Base-by-base conservation (phyloP, 2,888 invertebrate species). In the Campoplex nolae region DNA sequence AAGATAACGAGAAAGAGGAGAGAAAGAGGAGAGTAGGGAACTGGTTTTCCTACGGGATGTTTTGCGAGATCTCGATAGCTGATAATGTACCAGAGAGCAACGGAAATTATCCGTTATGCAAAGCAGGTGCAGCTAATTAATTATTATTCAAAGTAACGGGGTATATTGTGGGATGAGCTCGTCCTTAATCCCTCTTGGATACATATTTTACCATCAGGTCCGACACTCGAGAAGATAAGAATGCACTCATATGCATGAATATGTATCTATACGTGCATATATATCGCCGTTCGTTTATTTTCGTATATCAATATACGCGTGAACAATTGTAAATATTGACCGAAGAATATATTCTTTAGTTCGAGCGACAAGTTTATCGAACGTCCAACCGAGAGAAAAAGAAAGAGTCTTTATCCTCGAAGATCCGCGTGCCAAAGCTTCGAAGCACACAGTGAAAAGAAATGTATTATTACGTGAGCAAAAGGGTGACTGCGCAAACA, bases 61-160 rank as follows among this genome's bases (percentile, higher is more conserved):
- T 84, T 81, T 38, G 81, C 77, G 74, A 87, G 84, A 88, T 83
- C 85, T 65, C 87, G 85, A 84, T 88, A 81, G 51, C 71, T 80
- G 87, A 87, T 88, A 85, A 88, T 78, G 73, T 56, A 82, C 83
- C 88, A 76, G 84, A 88, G 88, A 88, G 89, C 85, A 89, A 88
- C 91, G 93, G 92, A 93, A 92, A 92, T 92, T 90, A 92, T 91
- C 92, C 92, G 92, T 93, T 93, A 92, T 90, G 90, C 89, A 89
- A 90, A 92, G 90, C 91, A 91, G 89, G 88, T 88, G 89, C 84
- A 87, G 85, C 89, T 86, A 89, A 90, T 93, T 93, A 93, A 93
- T 93, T 92, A 92, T 93, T 92, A 93, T 92, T 92, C 91, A 92
- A 92, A 92, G 90, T 89, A 89, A 89, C 89, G 89, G 89, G 85